Evolutionary conservation across 2,888 invertebrate genomes (phyloP), one percentile per base, ranked within the genome.

Genomic region (Eupithecia centaureata): DNA sequence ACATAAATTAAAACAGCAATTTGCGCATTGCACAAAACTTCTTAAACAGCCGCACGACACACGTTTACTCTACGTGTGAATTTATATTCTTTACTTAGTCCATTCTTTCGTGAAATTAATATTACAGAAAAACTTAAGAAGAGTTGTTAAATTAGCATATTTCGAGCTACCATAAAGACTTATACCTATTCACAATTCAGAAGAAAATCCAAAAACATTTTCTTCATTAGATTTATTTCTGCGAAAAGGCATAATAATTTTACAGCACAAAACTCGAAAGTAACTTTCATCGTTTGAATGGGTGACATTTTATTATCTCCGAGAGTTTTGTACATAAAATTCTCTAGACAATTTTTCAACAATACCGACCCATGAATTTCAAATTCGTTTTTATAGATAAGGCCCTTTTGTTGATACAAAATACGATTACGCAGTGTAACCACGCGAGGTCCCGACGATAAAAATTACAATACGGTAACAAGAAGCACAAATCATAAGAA

Each of bases 351-450:
- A 86, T 90, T 88, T 91, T 90, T 88, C 86, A 89, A 85, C 86
- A 82, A 85, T 82, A 81, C 85, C 80, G 83, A 83, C 83, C 86
- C 87, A 88, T 89, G 90, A 90, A 91, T 90, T 90, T 89, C 87
- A 88, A 91, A 90, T 90, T 87, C 86, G 86, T 85, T 90, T 88
- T 87, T 87, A 86, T 79, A 89, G 90, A 90, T 90, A 91, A 91
- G 89, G 84, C 84, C 82, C 70, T 83, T 85, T 89, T 90, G 89
- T 88, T 87, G 86, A 91, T 88, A 88, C 91, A 90, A 90, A 90
- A 88, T 90, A 90, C 85, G 90, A 90, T 91, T 86, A 91, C 88
- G 87, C 84, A 82, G 84, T 77, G 82, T 81, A 85, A 78, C 89
- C 92, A 92, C 91, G 92, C 92, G 81, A 91, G 76, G 81, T 79